Percentiles rank a stretch among this genome's conserved stretches.
These are phyloP conservation scores for Dioctria linearis DNA, from an alignment of 2,888 invertebrate species.

Conservation along the genomic window DNA sequence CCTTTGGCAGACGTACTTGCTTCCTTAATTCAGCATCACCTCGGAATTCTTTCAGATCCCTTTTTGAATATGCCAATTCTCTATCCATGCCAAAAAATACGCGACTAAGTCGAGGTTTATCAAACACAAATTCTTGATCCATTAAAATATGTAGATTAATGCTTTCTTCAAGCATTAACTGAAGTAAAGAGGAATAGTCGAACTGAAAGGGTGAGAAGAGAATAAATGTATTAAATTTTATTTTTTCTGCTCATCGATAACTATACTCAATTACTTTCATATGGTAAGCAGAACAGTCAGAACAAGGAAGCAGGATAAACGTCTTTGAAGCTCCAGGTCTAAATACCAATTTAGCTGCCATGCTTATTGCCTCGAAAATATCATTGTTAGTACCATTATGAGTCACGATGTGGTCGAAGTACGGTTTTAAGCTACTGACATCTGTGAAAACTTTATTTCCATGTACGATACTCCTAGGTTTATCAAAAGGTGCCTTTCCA, in stretches of 20 bases:
- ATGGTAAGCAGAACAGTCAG: constrained; percentile 78
- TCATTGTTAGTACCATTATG: constrained; percentile 76
- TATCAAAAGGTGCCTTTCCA: constrained; percentile 81
- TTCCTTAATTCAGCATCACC: constrained; percentile 82
- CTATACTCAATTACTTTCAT: constrained; percentile 76
- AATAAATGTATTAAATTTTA: constrained; percentile 14
- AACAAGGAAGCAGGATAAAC: constrained; percentile 86
- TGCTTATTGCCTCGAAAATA: constrained; percentile 83
- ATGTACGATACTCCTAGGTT: constrained; percentile 81
- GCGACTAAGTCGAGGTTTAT: constrained; percentile 80
- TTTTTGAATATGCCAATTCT: constrained; percentile 83
- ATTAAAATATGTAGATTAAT: constrained; percentile 87
- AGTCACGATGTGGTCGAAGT: constrained; percentile 80
- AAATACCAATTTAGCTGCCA: constrained; percentile 82
- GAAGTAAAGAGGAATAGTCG: constrained; percentile 87
- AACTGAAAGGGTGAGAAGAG: constrained; percentile 71
- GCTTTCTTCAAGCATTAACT: constrained; percentile 85
- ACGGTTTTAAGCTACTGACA: constrained; percentile 75
- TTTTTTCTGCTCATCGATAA: constrained; percentile 3
- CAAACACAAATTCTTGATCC: constrained; percentile 84
- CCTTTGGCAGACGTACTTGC: constrained; percentile 83
- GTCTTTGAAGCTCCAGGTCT: constrained; percentile 88
- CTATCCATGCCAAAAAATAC: constrained; percentile 87
- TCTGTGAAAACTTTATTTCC: constrained; percentile 79
- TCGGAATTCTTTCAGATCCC: constrained; percentile 78